Percentiles rank a stretch among this genome's conserved stretches.
These are phyloP conservation scores for Axinella damicornis DNA, from an alignment of 37 sponge, comb jelly and placozoan genomes.

Conservation along the genomic window DNA sequence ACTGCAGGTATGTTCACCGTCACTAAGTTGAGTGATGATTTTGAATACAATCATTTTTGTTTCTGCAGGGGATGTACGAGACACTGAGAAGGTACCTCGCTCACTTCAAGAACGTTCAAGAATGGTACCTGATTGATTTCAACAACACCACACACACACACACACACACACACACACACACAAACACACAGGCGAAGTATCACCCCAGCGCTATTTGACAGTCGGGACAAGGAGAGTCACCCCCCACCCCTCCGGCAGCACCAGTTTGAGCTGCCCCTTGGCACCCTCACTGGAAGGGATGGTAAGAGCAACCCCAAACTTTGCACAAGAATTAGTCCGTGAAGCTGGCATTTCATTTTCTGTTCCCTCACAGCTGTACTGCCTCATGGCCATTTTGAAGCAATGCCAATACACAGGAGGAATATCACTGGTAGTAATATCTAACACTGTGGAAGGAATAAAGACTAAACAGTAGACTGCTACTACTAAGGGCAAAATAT, in stretches of 20 bases:
- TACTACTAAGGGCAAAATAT: no score
- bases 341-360: no score
- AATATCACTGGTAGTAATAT: no score
- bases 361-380: background rate
- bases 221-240: background rate
- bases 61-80: conserved; percentile 79
- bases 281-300: conserved; percentile 23
- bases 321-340: no score
- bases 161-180: background rate
- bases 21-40: background rate
- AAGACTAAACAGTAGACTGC: no score
- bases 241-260: conserved; percentile 5
- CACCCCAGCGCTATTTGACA: conserved; percentile 56
- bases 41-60: background rate
- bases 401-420: no score
- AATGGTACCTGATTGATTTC: background rate
- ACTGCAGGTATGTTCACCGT: conserved; percentile 81
- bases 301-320: conserved; percentile 3
- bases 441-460: no score
- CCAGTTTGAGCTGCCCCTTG: conserved; percentile 54
- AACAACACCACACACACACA: background rate
- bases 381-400: background rate
- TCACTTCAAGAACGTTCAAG: no score
- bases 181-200: conserved; percentile 34
- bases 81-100: conserved; percentile 84